Base-by-base conservation (phyloP, 2,888 invertebrate species). In the Pristionchus arcanus region DNA sequence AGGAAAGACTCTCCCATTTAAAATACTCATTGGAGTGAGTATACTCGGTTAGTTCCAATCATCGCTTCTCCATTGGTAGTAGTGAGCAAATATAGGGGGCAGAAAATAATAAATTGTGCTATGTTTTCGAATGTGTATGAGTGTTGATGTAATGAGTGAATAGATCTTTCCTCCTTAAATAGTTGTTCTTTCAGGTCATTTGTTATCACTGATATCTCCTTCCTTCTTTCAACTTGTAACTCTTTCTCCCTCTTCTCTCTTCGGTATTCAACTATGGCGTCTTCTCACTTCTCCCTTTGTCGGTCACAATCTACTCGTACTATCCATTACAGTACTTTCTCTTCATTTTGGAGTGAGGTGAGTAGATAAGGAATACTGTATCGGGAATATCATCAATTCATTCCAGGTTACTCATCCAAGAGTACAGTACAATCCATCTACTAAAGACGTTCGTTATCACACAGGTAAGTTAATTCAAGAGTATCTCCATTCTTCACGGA, bases 281-380 rank as follows among this genome's bases (percentile, higher is more conserved):
- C 77, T 94, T 15, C 88, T 92, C 68, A 94, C 93, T 7, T 91
- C 91, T 81, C 91, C 92, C 16, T 93, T 95, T 66, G 92, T 94
- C 42, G 94, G 94, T 81, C 92, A 92, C 87, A 94, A 94, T 90
- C 34, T 94, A 25, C 37, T 94, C 53, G 91, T 94, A 16, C 90
- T 94, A 34, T 74, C 90, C 15, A 94, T 93, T 94, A 92, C 93
- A 28, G 83, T 92, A n/a, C n/a, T 63, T n/a, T 34, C 37, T 31
- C 81, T 89, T n/a, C 89, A 89, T 34, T 55, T 89, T 81, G 87
- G 87, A 71, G 74, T 74, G 53, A 87, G 71, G 87, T 87, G n/a
- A 42, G 87, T 42, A n/a, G 42, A 3, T 16, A 28, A 71, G 19
- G 66, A 15, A 21, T 49, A 53, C 19, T 31, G 28, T 66, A 21